phyloP scores from a whole-genome alignment of 2,113 vertebrate species.

The Tympanuchus pallidicinctus region DNA sequence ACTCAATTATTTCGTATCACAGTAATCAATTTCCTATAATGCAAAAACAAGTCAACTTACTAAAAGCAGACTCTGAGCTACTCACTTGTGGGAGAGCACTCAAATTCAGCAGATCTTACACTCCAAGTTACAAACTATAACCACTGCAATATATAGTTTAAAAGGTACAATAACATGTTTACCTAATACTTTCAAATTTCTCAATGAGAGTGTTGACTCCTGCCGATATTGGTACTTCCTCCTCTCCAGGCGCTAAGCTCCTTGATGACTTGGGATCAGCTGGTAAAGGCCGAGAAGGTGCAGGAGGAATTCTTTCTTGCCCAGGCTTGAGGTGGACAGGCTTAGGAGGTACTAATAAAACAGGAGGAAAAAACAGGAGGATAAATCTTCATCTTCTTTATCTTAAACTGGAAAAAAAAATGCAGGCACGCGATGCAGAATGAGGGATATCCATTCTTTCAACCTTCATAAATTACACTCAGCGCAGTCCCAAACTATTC shows the following conservation, averaged over 20 bases:
- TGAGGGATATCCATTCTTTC: neutral
- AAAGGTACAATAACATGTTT: slow-evolving; percentile 9
- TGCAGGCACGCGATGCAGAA: neutral
- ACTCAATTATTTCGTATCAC: neutral
- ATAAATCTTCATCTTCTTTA: slow-evolving; percentile 23
- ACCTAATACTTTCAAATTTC: slow-evolving; percentile 87
- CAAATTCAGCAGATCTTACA: neutral
- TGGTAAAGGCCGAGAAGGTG: slow-evolving; percentile 82
- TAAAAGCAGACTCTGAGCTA: neutral
- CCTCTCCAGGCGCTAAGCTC: slow-evolving; percentile 55
- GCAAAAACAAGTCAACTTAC: neutral
- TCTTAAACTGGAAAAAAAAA: neutral
- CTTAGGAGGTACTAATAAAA: slow-evolving; percentile 88
- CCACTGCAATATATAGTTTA: neutral
- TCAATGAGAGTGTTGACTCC: slow-evolving; percentile 84
- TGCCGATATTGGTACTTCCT: slow-evolving; percentile 64
- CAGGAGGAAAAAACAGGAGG: neutral
- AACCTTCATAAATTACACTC: neutral
- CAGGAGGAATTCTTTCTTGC: slow-evolving; percentile 85
- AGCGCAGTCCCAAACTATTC: neutral
- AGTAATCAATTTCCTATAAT: neutral
- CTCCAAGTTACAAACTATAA: neutral
- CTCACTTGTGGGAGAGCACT: neutral
- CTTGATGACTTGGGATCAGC: slow-evolving; percentile 77
- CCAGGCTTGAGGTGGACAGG: slow-evolving; percentile 84